phyloP scores from a whole-genome alignment of 92 coral and sea anemone genomes.

The Phymanthus crucifer region DNA sequence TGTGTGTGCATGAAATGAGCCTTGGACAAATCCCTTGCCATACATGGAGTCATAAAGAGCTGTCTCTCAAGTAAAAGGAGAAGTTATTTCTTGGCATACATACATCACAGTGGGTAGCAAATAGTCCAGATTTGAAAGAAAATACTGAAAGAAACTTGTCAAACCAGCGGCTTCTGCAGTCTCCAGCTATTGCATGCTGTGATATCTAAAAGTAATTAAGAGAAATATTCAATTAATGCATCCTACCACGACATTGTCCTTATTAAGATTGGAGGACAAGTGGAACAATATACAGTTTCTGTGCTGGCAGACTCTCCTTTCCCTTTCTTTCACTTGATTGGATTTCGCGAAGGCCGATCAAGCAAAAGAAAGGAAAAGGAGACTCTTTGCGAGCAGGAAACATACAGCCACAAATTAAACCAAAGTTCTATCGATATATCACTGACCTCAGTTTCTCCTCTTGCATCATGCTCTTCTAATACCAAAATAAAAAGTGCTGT shows the following conservation, averaged over 20 bases:
- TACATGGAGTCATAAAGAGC: background rate
- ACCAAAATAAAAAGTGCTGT: slow-evolving; percentile 72
- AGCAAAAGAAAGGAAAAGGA: too few relatives aligned
- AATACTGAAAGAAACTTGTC: slow-evolving; percentile 72
- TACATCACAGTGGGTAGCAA: slow-evolving; percentile 83
- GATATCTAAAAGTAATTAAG: slow-evolving; percentile 30
- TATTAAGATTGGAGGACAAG: too few relatives aligned
- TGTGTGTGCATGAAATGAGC: too few relatives aligned
- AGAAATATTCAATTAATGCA: background rate
- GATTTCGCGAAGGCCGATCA: too few relatives aligned
- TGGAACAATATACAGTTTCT: too few relatives aligned
- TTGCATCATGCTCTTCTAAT: slow-evolving; percentile 66
- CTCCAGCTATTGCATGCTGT: slow-evolving; percentile 52
- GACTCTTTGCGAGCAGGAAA: background rate
- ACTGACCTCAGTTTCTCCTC: slow-evolving; percentile 66
- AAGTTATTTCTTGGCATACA: slow-evolving; percentile 25
- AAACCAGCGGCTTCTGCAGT: slow-evolving; percentile 91
- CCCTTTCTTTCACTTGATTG: too few relatives aligned
- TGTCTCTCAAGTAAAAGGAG: background rate
- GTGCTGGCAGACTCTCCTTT: too few relatives aligned
- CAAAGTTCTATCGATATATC: background rate
- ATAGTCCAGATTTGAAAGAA: slow-evolving; percentile 65
- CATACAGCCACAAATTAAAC: background rate
- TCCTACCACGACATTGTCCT: background rate
- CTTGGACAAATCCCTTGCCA: background rate